A percentile compares a stretch with the other conserved stretches of the same genome.
Conservation (phyloP, 2,888 invertebrate genomes). For the Rapana venosa region DNA sequence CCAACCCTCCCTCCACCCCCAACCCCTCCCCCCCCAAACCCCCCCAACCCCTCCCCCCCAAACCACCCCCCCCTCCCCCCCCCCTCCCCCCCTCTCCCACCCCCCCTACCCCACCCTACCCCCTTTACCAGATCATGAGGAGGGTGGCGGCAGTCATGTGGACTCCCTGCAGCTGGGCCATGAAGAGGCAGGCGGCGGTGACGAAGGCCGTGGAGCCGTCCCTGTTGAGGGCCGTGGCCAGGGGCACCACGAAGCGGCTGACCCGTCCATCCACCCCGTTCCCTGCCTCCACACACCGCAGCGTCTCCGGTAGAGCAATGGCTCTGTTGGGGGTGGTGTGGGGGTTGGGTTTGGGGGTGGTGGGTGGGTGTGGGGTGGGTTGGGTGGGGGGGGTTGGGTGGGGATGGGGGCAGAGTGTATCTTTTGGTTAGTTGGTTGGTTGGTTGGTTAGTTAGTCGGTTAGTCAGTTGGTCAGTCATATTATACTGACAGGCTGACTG, state of each 20-base stretch:
- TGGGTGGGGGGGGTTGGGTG: too few relatives aligned
- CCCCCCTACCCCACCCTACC: not conserved
- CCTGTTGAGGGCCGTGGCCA: conserved; percentile 66
- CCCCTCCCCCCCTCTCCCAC: not conserved
- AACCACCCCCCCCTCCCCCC: not conserved
- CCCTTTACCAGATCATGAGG: conserved; percentile 66
- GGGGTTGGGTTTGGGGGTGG: too few relatives aligned
- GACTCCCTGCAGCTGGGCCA: conserved; percentile 62
- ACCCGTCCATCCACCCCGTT: conserved; percentile 62
- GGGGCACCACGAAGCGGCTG: conserved; percentile 68
- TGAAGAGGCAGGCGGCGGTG: conserved; percentile 66
- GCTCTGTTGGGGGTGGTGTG: conserved; percentile 57
- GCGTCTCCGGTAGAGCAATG: conserved; percentile 70
- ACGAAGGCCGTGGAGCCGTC: conserved; percentile 70
- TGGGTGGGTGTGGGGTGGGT: too few relatives aligned
- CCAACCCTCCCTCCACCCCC: too few relatives aligned
- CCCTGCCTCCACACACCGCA: conserved; percentile 59
- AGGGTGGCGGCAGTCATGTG: conserved; percentile 58
- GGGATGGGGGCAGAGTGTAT: too few relatives aligned
- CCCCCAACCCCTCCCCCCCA: not conserved
- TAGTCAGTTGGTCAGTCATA: too few relatives aligned
- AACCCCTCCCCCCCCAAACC: too few relatives aligned
- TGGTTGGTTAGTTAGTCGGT: too few relatives aligned
- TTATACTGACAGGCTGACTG: too few relatives aligned
- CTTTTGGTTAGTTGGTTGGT: too few relatives aligned